Evolutionary conservation across 37 sponge, comb jelly and placozoan species (phyloP).

Genomic region (Aphrocallistes beatrix): DNA sequence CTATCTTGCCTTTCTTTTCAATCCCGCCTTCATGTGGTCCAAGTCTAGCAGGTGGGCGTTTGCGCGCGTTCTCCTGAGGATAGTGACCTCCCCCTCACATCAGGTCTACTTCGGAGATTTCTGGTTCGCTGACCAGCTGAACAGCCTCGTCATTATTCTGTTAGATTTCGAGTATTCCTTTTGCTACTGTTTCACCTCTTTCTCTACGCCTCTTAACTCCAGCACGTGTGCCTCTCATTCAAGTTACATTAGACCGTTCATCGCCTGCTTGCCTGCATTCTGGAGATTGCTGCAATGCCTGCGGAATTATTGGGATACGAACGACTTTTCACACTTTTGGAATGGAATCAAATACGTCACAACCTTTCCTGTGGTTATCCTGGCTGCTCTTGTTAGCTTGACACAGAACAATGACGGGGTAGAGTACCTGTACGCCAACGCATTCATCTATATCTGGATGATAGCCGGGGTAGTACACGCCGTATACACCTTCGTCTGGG

Average conservation of each 20-base stretch:
- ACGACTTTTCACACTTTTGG: conserved; percentile 57
- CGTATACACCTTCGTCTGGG: conserved; percentile 81
- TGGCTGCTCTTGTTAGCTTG: conserved; percentile 42
- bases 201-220: conserved; percentile 16
- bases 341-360: conserved; percentile 90
- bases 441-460: conserved; percentile 43
- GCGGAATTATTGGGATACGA: conserved; percentile 55
- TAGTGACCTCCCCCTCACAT: conserved; percentile 51
- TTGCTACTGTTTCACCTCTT: conserved; percentile 48
- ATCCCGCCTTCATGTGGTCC: neutral
- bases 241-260: conserved; percentile 42
- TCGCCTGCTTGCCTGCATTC: conserved; percentile 75
- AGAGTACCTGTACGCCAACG: conserved; percentile 21
- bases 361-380: conserved; percentile 61
- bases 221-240: conserved; percentile 30
- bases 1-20: neutral
- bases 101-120: conserved; percentile 75
- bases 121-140: conserved; percentile 89
- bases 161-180: conserved; percentile 61
- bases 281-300: conserved; percentile 81
- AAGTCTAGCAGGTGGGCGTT: conserved; percentile 2
- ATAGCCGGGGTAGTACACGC: conserved; percentile 45
- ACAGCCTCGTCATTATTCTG: conserved; percentile 58
- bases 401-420: neutral
- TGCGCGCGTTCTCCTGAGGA: conserved; percentile 26